Conservation (phyloP, 2,888 invertebrate species). For the Drymonia ruficornis region DNA sequence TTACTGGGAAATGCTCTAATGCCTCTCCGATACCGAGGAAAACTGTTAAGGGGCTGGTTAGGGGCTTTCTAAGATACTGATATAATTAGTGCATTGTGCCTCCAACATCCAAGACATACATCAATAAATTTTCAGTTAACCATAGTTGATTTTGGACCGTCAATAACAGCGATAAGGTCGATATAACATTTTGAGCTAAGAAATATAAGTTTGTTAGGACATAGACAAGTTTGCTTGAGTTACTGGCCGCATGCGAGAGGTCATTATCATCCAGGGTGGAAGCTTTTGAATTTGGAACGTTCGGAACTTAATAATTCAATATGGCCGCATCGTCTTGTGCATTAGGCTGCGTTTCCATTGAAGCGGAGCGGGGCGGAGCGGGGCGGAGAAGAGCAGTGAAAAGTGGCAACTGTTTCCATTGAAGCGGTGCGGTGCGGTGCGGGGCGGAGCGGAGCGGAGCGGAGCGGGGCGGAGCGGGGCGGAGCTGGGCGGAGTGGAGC, state of each 20-base stretch:
- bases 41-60: constrained; percentile 84
- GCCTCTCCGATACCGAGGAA: constrained; percentile 78
- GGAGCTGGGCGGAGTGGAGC: no score
- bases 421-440: no score
- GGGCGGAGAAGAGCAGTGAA: no score
- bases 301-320: constrained; percentile 66
- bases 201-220: constrained; percentile 38
- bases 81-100: constrained; percentile 82
- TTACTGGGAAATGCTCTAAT: constrained; percentile 83
- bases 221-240: constrained; percentile 70
- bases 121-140: constrained; percentile 26
- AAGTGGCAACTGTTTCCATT: no score
- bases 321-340: constrained; percentile 48
- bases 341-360: no score
- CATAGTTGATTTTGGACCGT: constrained; percentile 40
- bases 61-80: constrained; percentile 83
- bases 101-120: constrained; percentile 64
- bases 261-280: constrained; percentile 68
- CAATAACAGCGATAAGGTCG: constrained; percentile 17
- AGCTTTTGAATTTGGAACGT: constrained; percentile 65
- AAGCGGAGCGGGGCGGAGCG: no score
- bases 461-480: no score
- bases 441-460: no score
- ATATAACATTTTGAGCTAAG: neutral
- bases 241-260: constrained; percentile 69